Conservation (phyloP, 2,113 vertebrate species). For the Hypocryptadius cinnamomeus region DNA sequence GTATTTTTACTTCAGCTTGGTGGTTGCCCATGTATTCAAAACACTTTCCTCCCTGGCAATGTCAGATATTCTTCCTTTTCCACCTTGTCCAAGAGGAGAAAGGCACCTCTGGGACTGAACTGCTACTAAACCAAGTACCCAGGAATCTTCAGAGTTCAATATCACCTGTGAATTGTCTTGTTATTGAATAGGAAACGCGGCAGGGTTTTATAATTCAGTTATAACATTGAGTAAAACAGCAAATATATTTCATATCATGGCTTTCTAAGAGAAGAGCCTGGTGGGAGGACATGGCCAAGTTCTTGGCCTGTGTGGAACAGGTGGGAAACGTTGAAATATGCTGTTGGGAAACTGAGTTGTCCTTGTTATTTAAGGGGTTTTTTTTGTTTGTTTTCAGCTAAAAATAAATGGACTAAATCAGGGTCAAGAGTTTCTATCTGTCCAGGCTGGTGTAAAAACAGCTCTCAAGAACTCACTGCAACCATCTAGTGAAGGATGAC, state of each 20-base stretch:
- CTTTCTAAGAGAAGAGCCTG: background rate
- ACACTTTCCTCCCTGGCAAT: background rate
- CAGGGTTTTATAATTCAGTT: background rate
- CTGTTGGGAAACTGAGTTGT: background rate
- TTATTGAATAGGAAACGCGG: background rate
- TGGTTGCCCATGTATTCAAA: background rate
- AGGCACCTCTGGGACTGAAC: background rate
- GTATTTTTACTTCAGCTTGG: background rate
- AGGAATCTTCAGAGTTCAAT: background rate
- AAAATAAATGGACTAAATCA: background rate
- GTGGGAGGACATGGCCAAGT: rapidly evolving
- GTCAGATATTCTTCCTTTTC: background rate
- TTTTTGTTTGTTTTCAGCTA: background rate
- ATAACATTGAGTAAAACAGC: background rate
- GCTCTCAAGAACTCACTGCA: background rate
- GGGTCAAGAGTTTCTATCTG: background rate
- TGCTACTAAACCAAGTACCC: rapidly evolving
- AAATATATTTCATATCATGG: background rate
- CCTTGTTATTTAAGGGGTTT: rapidly evolving
- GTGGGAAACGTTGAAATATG: too few species aligned
- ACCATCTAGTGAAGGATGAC: background rate
- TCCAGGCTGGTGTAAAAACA: background rate
- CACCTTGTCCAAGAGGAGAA: background rate
- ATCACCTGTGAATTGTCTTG: background rate
- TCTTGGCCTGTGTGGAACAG: background rate